A percentile compares a stretch with the other conserved stretches of the same genome.
These are phyloP conservation scores for Platysternon megacephalum DNA, from an alignment of 2,113 vertebrate species.

Conservation along the genomic window DNA sequence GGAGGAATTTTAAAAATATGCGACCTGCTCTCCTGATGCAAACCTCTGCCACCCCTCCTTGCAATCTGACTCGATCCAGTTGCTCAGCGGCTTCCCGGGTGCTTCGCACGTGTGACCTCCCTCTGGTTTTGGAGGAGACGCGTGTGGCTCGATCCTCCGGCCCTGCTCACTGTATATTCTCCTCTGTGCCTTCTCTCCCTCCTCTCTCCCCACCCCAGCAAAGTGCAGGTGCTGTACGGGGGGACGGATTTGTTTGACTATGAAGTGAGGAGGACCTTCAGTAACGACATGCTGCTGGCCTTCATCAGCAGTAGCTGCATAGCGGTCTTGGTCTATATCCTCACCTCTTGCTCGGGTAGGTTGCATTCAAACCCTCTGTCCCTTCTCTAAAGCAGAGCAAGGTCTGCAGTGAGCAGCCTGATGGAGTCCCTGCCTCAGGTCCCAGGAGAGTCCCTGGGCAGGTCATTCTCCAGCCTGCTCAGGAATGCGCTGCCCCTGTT, in stretches of 20 bases:
- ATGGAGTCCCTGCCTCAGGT: not conserved
- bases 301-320: constrained; percentile 96
- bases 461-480: not conserved
- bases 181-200: not conserved
- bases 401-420: rapidly evolving
- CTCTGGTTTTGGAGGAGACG: not conserved
- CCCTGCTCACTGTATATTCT: not conserved
- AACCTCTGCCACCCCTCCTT: not conserved
- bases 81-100: not conserved
- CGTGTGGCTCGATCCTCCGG: not conserved
- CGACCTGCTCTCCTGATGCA: not conserved
- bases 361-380: rapidly evolving
- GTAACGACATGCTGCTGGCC: constrained; percentile 96
- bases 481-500: not conserved
- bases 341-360: constrained; percentile 96
- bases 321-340: constrained; percentile 90
- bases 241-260: constrained; percentile 97
- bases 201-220: constrained; percentile 73
- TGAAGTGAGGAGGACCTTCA: constrained; percentile 95
- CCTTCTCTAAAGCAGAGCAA: not conserved
- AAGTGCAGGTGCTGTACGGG: constrained; percentile 96
- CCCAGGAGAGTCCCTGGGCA: not conserved
- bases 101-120: not conserved
- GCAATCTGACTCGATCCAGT: not conserved
- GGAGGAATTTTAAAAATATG: not conserved